Evolutionary conservation across 2,113 vertebrate genomes (phyloP).

Genomic region (Catharus fuscescens): DNA sequence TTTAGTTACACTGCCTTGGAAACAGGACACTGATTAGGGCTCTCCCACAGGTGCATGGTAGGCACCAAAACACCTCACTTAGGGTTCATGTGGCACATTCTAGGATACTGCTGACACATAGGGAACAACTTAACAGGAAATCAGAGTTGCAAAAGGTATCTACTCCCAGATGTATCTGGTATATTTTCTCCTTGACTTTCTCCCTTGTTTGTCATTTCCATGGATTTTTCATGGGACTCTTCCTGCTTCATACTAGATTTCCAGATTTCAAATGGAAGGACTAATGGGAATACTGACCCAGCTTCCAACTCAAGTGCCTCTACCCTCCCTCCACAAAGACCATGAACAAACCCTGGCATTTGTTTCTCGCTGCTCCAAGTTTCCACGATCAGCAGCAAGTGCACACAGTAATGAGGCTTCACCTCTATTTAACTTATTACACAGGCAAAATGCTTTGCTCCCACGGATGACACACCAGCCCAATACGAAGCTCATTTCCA

Average conservation of each 20-base stretch:
- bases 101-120: not conserved
- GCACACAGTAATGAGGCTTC: not conserved
- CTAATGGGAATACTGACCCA: not conserved
- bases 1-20: not conserved
- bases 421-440: not conserved
- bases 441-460: not conserved
- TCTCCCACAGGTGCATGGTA: rapidly evolving
- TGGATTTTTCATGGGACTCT: not conserved
- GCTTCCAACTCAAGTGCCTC: not conserved
- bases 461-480: not conserved
- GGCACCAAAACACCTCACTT: not conserved
- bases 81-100: not conserved
- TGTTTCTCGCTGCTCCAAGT: not conserved
- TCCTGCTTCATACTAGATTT: not conserved
- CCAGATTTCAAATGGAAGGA: not conserved
- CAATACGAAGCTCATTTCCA: not conserved
- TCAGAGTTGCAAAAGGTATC: not conserved
- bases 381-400: not conserved
- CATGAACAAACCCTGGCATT: not conserved
- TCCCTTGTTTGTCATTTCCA: not conserved
- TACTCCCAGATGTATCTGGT: not conserved
- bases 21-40: not conserved
- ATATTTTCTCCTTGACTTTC: not conserved
- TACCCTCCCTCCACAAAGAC: not conserved
- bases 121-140: not conserved